These are phyloP conservation scores for Sympetrum striolatum DNA, from an alignment of 2,888 invertebrate species.

Conservation along the genomic window DNA sequence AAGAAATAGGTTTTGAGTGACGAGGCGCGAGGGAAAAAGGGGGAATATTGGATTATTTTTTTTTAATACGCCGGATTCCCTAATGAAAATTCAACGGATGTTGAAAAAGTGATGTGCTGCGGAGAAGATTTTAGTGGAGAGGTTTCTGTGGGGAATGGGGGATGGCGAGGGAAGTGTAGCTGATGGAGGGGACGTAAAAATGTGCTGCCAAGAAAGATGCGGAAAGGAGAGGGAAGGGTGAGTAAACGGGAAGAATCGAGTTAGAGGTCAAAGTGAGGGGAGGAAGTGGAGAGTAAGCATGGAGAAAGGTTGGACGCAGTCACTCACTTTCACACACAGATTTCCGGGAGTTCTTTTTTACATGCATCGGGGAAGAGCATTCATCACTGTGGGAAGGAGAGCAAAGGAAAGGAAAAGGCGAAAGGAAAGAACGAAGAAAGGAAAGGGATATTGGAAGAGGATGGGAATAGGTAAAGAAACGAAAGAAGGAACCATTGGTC, in stretches of 20 bases:
- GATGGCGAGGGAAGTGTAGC: background rate
- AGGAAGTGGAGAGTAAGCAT: background rate
- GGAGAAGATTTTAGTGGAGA: background rate
- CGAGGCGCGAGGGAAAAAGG: background rate
- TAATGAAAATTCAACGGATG: slow-evolving; percentile 41
- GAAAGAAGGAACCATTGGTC: no score
- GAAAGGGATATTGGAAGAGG: background rate
- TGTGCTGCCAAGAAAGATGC: background rate
- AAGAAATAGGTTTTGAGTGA: background rate
- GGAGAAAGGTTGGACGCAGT: background rate
- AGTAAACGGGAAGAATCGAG: background rate
- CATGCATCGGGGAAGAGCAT: background rate
- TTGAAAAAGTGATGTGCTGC: slow-evolving; percentile 26
- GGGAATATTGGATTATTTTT: background rate
- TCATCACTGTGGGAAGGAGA: background rate
- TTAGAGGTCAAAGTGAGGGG: slow-evolving; percentile 1
- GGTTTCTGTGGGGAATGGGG: background rate
- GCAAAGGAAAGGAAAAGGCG: no score
- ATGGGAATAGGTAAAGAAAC: background rate
- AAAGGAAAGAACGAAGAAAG: no score
- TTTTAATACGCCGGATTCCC: slow-evolving; percentile 2
- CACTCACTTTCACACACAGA: slow-evolving; percentile 24
- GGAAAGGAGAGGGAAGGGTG: background rate
- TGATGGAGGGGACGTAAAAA: background rate
- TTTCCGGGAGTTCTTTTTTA: slow-evolving; percentile 10